Evolutionary conservation across 1,140 invertebrate genomes (phyloP), one percentile per base, ranked within the genome.

Genomic region (Drosophila orena): DNA sequence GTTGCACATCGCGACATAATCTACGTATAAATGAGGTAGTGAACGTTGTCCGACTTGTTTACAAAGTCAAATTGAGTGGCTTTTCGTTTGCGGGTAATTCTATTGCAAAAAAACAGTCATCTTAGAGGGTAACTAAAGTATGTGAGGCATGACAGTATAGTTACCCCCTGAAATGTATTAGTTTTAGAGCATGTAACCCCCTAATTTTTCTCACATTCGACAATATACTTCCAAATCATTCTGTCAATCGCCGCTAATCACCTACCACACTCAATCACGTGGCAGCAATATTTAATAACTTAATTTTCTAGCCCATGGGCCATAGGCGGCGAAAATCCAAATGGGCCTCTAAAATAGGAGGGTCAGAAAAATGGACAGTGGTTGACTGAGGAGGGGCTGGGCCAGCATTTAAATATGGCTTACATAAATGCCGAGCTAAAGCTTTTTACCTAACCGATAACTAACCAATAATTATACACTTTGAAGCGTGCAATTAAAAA

Each of bases 391-490:
- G 10, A 15, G 47, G 49, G 55, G 71, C 43, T 14, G 55, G 54
- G 37, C 17, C 15, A 11, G 40, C 44, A 69, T 80, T 89, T 89
- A 84, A 84, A 89, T 89, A 78, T 84, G 69, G 50, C 80, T 89
- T 88, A 89, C 65, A 73, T 88, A 88, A 88, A 14, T 60, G 11
- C 57, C 61, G 49, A 54, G 58, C 60, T 54, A 49, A 71, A 79
- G 61, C 43, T 57, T 70, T 71, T 78, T 65, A 68, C 61, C 83
- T 89, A 89, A 89, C 84, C 77, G 58, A 83, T 79, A 84, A 68
- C 79, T 80, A 85, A 89, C 68, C 64, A 84, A 80, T 90, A 88
- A 88, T 89, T 89, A 89, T 77, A 90, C 46, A 64, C 57, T 59
- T 38, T 38, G 50, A 59, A 84, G 76, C 73, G 77, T 71, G 49